phyloP scores from a whole-genome alignment of 2,113 vertebrate genomes.

The Gobiocypris rarus region DNA sequence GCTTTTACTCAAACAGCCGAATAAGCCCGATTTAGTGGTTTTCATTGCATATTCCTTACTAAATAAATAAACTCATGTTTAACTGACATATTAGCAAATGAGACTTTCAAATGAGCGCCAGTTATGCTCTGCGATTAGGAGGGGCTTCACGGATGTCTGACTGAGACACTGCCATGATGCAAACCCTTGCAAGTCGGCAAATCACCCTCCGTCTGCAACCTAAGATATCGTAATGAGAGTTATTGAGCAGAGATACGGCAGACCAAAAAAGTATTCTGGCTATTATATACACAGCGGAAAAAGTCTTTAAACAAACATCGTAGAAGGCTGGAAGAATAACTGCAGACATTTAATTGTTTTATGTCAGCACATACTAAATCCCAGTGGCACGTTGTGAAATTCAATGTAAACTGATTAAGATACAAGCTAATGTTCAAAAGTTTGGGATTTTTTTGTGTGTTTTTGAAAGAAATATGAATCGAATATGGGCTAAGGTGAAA shows the following conservation, averaged over 20 bases:
- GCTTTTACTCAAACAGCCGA: background rate
- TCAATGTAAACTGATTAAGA: background rate
- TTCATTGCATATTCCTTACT: background rate
- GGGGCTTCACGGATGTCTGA: slow-evolving; percentile 13
- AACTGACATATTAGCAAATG: slow-evolving; percentile 8
- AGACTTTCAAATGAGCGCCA: slow-evolving; percentile 30
- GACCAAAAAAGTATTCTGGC: background rate
- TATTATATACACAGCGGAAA: background rate
- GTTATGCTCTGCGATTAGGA: slow-evolving; percentile 16
- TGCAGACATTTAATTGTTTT: background rate
- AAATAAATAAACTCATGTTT: slow-evolving; percentile 9
- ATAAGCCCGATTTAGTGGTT: slow-evolving; percentile 23
- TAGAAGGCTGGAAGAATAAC: background rate
- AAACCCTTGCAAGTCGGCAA: slow-evolving; percentile 47
- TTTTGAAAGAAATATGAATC: no score
- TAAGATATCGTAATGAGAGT: background rate
- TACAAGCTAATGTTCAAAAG: background rate
- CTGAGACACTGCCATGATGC: slow-evolving; percentile 42
- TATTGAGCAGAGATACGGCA: background rate
- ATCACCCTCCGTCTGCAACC: background rate
- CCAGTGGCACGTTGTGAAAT: background rate
- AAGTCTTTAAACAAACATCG: background rate
- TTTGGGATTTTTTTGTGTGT: background rate
- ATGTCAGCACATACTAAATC: background rate
- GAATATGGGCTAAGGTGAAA: no score